Base-by-base conservation (phyloP, 2,113 vertebrate species). In the Sclerurus mexicanus region DNA sequence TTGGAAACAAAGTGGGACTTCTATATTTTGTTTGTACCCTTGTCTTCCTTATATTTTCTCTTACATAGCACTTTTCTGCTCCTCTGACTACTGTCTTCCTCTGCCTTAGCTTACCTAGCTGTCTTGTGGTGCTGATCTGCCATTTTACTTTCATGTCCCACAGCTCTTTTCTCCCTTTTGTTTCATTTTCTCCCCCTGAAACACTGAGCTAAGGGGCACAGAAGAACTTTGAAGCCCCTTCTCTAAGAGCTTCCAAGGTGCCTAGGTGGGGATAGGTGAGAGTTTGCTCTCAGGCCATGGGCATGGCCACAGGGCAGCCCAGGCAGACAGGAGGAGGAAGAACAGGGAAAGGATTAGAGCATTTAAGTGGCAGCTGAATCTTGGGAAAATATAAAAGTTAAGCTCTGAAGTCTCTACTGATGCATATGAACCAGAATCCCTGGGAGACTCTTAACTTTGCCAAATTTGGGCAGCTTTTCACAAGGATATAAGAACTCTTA, bases 321-420 rank as follows among this genome's bases (percentile, higher is more conserved):
- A 37, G 63, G 39, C 72, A 95, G 82, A 69, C 64, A 31, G 78
- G 67, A 88, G 82, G 55, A 88, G 31, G 84, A 72, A 76, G 75
- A 96, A 63, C 59, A 67, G 72, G 67, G 52, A 78, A 71, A 88
- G 72, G 72, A 95, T 95, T 87, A 95, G 80, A 93, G 73, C 4
- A 0, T 92, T 95, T 89, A 96, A 94, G 93, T 63, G 79, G 75
- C 92, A 96, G 88, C 75, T 81, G 87, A 93, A 88, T 84, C 95
- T 92, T 96, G 82, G 83, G 95, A 96, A 96, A 92, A 95, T 85
- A 83, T 49, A 60, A 88, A 93, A 94, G 92, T 90, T 90, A 88
- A 92, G 56, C 93, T 95, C 96, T 96, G 92, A 95, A 96, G 95
- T 95, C 76, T 91, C 85, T 96, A 53, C 92, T 95, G 95, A 91